Evolutionary conservation across 2,888 invertebrate genomes (phyloP), one percentile per base, ranked within the genome.

Genomic region (Papilio demoleus): DNA sequence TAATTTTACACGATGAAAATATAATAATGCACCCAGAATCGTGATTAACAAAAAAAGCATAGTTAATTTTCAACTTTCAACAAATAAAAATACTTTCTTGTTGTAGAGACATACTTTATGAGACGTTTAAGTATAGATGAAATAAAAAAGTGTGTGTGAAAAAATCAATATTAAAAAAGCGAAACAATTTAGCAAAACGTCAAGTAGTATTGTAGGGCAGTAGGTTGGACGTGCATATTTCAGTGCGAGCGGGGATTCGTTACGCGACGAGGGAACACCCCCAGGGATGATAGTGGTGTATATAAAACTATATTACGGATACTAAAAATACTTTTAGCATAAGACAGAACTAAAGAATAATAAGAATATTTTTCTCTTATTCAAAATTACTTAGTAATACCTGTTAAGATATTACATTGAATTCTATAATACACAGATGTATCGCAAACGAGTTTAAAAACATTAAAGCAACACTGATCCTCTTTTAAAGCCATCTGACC

Each of bases 141-240:
- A n/a, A n/a, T n/a, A n/a, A n/a, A n/a, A n/a, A n/a, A n/a, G n/a
- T n/a, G n/a, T n/a, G n/a, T n/a, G n/a, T n/a, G n/a, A n/a, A n/a
- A n/a, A 4, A 31, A 31, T 31, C 31, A 6, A 31, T 31, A 31
- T 31, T 6, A 31, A 31, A 31, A 31, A 31, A 31, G 31, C 6
- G 31, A 31, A 4, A 11, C 31, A 56, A n/a, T 27, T 53, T 56
- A 56, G 8, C 53, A 31, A 17, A 31, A 56, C 12, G 50, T 31
- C 27, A 31, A n/a, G 17, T 56, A 17, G 8, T 3, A 56, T 56
- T 63, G 47, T 63, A 63, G 50, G 63, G 47, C 50, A 38, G 36
- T 47, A 50, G 63, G 22, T n/a, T 22, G 36, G 14, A 4, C 34
- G 22, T 50, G 63, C 50, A 47, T 50, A 50, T 24, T 63, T 53